A percentile compares a stretch with the other conserved stretches of the same genome.
phyloP scores from a whole-genome alignment of 2,113 vertebrate species.

The Macquaria ambigua region DNA sequence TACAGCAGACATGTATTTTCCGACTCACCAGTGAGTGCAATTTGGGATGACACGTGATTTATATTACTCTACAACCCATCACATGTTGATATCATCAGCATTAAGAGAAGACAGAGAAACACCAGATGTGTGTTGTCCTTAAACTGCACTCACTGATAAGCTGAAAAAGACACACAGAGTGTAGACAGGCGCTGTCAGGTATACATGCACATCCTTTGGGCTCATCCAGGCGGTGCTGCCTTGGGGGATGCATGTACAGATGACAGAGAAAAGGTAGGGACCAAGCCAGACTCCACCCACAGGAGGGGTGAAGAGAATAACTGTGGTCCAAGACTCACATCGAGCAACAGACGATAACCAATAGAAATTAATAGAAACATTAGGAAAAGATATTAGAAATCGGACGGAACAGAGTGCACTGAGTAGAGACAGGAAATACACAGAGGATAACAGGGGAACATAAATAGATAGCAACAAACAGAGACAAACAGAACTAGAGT shows the following conservation, averaged over 20 bases:
- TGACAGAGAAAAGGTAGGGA: constrained; percentile 68
- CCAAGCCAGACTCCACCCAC: constrained; percentile 71
- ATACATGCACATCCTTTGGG: constrained; percentile 64
- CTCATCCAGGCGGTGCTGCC: constrained; percentile 33
- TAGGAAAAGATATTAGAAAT: constrained; percentile 44
- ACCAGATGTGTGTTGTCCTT: constrained; percentile 23
- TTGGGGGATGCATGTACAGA: constrained; percentile 65
- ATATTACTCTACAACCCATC: constrained; percentile 16
- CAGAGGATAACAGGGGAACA: constrained; percentile 43
- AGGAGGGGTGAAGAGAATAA: constrained; percentile 54
- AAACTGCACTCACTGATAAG: constrained; percentile 71
- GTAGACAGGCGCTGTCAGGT: constrained; percentile 71
- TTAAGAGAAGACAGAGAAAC: constrained; percentile 29
- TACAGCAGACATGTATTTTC: constrained; percentile 57
- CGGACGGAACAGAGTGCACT: constrained; percentile 53
- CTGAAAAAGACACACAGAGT: constrained; percentile 63
- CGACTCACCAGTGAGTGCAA: constrained; percentile 63
- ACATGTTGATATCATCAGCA: constrained; percentile 50
- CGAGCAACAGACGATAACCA: constrained; percentile 55
- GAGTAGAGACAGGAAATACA: constrained; percentile 71
- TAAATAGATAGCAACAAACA: constrained; percentile 53
- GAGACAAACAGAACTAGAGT: constrained; percentile 44
- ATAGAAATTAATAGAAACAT: constrained; percentile 60
- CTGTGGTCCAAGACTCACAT: constrained; percentile 67
- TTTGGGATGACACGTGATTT: constrained; percentile 48